phyloP scores from a whole-genome alignment of 2,113 vertebrate species.

The Paramormyrops kingsleyae region DNA sequence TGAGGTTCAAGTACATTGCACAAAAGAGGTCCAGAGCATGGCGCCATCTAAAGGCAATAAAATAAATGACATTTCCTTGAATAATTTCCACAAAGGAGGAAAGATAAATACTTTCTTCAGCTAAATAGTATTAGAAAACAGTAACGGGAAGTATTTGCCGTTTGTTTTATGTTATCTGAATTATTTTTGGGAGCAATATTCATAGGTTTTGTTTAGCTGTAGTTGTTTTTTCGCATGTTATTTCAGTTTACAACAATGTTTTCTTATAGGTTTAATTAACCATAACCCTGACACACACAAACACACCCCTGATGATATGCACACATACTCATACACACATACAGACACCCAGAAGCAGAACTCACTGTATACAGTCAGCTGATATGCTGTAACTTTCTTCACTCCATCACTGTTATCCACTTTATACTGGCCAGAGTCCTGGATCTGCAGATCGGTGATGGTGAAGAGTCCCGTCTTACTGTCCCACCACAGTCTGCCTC shows the following conservation, averaged over 20 bases:
- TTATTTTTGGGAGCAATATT: rapidly evolving
- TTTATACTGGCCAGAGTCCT: conserved; percentile 13
- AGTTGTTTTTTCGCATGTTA: neutral
- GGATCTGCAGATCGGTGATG: conserved; percentile 1
- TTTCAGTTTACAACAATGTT: too few relatives aligned
- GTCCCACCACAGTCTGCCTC: conserved; percentile 14
- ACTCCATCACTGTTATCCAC: conserved; percentile 1
- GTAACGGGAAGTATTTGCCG: rapidly evolving
- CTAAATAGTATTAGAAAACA: neutral
- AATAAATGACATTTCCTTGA: neutral
- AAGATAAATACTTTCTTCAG: neutral
- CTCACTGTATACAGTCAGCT: conserved; percentile 8
- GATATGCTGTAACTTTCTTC: neutral
- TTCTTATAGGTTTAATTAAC: too few relatives aligned
- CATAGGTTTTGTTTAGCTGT: rapidly evolving
- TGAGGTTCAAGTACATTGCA: neutral
- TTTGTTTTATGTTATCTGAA: neutral
- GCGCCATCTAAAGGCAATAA: neutral
- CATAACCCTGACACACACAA: too few relatives aligned
- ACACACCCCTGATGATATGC: neutral
- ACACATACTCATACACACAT: neutral
- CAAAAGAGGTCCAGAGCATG: too few relatives aligned
- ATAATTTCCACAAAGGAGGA: neutral
- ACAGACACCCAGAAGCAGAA: neutral
- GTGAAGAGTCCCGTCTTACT: conserved; percentile 15